Evolutionary conservation across 2,888 invertebrate species (phyloP).

Genomic region (Scaptomyza caliginosa): DNA sequence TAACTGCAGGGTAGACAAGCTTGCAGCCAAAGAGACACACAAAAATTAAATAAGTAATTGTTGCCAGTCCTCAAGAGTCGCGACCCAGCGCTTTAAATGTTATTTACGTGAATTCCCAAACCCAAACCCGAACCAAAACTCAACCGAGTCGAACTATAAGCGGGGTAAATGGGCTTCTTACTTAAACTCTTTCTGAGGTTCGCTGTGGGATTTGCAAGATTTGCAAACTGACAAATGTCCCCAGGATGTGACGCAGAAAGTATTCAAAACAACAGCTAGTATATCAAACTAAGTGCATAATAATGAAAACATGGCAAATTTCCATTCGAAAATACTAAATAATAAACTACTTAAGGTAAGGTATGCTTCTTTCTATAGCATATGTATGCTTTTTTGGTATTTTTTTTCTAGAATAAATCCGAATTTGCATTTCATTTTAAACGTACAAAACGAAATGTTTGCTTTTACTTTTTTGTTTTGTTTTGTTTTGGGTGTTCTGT

Average conservation of each 20-base stretch:
- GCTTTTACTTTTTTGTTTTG: background rate
- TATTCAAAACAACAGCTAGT: background rate
- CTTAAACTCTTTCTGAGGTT: conserved; percentile 10
- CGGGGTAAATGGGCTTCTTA: conserved; percentile 7
- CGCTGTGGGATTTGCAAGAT: conserved; percentile 5
- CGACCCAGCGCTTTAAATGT: conserved; percentile 1
- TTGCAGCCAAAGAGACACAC: conserved; percentile 1
- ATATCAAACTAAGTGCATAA: background rate
- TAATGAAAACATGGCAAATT: too few relatives aligned
- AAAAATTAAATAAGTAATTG: conserved; percentile 57
- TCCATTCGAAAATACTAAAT: too few relatives aligned
- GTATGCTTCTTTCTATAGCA: too few relatives aligned
- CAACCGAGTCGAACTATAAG: background rate
- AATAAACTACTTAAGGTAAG: too few relatives aligned
- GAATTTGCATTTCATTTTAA: background rate
- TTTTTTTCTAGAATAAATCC: too few relatives aligned
- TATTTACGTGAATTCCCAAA: background rate
- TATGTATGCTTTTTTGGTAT: too few relatives aligned
- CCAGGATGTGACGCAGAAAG: conserved; percentile 1
- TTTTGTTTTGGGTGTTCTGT: background rate
- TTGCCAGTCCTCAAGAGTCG: conserved; percentile 37
- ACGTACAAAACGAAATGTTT: background rate
- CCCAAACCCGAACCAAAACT: background rate
- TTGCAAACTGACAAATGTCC: conserved; percentile 9
- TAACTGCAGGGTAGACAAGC: conserved; percentile 22